Base-by-base conservation (phyloP, 2,888 invertebrate genomes). In the Phlogophora meticulosa region DNA sequence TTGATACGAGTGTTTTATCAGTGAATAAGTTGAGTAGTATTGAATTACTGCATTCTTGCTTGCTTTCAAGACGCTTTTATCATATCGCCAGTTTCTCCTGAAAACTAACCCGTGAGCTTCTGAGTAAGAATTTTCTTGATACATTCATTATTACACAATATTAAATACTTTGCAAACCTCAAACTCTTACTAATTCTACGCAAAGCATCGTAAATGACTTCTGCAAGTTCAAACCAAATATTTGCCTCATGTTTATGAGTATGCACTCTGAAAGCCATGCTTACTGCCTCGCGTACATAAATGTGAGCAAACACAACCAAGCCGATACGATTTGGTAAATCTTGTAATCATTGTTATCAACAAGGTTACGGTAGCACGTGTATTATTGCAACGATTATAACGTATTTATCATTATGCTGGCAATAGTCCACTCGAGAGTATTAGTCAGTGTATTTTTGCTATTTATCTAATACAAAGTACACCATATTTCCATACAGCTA, bases 211-310 rank as follows among this genome's bases (percentile, higher is more conserved):
- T 40, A 38, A 22, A 45, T 42, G 9, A 51, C 38, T 51, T 48
- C 17, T 48, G 46, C 36, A 46, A 36, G 28, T 17, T 48, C 22
- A 40, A 34, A 48, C 7, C 4, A 48, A 75, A 68, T 40, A 49
- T 58, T 53, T 55, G 52, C 20, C 7, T 55, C n/a, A 17, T 53
- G 38, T 69, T 75, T 53, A 67, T 72, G 46, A 67, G 52, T 62
- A 46, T 73, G 52, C 57, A 53, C 42, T 64, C 17, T 55, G 4
- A 64, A 73, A 81, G 64, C 67, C 79, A 70, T 74, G 81, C 70
- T 49, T 46, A 52, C 20, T 36, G 57, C 57, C 57, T 49, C 42
- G 48, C 36, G 22, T n/a, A 49, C 40, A 45, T 32, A 43, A 36
- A 15, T 36, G 42, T 36, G 40, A 20, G 49, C 56, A 69, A 61